These are phyloP conservation scores for Clarias fuscus DNA, from an alignment of 2,797 vertebrate genomes.

Conservation along the genomic window DNA sequence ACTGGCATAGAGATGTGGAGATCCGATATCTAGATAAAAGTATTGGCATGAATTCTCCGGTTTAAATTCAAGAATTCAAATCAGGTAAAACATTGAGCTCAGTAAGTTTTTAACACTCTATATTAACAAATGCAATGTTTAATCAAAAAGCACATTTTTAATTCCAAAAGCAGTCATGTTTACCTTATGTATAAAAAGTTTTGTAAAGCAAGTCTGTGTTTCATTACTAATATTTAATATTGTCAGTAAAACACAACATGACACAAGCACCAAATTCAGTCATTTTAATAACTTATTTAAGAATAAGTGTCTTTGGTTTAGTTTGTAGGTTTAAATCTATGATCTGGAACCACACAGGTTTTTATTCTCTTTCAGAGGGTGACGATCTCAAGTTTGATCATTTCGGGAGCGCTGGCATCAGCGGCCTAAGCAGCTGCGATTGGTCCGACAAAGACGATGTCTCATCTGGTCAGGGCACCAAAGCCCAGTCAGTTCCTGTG, in stretches of 20 bases:
- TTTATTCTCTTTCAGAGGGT: slow-evolving; percentile 82
- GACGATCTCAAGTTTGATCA: slow-evolving; percentile 91
- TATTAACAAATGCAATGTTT: neutral
- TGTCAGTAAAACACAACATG: neutral
- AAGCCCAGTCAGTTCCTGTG: slow-evolving; percentile 66
- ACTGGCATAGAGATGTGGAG: too few species aligned
- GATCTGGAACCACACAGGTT: slow-evolving; percentile 33
- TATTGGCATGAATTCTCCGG: neutral
- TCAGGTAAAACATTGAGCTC: neutral
- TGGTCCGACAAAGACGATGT: slow-evolving; percentile 88
- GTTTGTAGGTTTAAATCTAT: neutral
- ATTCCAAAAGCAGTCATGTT: neutral
- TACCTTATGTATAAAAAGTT: neutral
- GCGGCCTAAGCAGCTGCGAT: slow-evolving; percentile 83
- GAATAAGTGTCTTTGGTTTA: neutral
- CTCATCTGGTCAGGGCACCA: slow-evolving; percentile 72
- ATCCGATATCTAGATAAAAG: neutral
- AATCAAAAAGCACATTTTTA: neutral
- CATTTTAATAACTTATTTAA: neutral
- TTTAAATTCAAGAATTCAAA: neutral
- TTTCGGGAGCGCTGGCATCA: slow-evolving; percentile 82
- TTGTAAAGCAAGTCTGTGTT: neutral
- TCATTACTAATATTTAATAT: neutral
- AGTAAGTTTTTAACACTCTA: neutral
- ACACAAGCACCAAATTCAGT: neutral